phyloP scores from a whole-genome alignment of 1,140 invertebrate genomes.

The Heliothis virescens region DNA sequence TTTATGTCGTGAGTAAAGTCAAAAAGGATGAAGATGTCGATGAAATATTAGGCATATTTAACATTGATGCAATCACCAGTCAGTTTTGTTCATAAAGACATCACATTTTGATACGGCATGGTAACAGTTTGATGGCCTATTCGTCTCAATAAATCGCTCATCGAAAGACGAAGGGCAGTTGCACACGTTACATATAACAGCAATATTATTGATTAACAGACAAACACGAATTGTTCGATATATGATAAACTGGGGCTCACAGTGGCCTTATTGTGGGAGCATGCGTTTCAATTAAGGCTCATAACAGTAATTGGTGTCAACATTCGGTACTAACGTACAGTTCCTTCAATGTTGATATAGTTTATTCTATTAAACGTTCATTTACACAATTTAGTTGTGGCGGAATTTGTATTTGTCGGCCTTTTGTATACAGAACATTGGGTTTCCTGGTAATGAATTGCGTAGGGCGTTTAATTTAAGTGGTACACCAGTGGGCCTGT shows the following conservation, averaged over 20 bases:
- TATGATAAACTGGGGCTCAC: conserved; percentile 49
- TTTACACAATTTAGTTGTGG: conserved; percentile 41
- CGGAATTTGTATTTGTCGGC: conserved; percentile 30
- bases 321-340: conserved; percentile 30
- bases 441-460: neutral
- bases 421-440: neutral
- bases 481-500: neutral
- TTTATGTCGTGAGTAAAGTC: neutral
- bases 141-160: conserved; percentile 33
- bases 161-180: conserved; percentile 18
- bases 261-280: conserved; percentile 65
- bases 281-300: conserved; percentile 80
- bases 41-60: neutral
- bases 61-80: neutral
- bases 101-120: neutral
- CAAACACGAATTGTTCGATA: conserved; percentile 58
- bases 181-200: conserved; percentile 30
- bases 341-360: conserved; percentile 21
- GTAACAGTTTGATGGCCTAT: neutral
- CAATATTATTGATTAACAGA: conserved; percentile 48
- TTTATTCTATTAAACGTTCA: conserved; percentile 46
- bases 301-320: conserved; percentile 75
- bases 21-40: neutral
- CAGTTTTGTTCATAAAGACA: neutral
- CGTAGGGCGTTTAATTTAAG: neutral